phyloP scores from a whole-genome alignment of 2,113 vertebrate genomes.

The Pluvianellus socialis region DNA sequence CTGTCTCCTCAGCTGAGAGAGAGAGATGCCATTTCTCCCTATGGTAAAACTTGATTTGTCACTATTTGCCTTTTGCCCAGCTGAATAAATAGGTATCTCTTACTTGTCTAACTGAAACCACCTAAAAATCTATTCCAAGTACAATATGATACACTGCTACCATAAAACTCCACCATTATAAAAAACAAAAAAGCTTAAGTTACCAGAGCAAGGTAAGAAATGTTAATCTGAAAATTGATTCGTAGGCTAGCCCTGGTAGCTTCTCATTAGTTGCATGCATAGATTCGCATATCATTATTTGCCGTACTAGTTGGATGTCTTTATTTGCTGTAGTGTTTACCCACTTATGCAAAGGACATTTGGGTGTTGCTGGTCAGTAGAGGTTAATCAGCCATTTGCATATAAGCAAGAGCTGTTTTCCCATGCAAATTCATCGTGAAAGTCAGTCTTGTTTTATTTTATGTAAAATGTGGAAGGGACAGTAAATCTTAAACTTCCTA shows the following conservation, averaged over 20 bases:
- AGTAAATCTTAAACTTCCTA: background rate
- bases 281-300: background rate
- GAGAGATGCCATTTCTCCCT: background rate
- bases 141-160: background rate
- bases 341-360: background rate
- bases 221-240: background rate
- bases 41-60: background rate
- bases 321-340: background rate
- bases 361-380: background rate
- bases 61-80: background rate
- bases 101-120: background rate
- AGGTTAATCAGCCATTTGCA: background rate
- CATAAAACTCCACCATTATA: background rate
- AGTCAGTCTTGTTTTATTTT: background rate
- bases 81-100: background rate
- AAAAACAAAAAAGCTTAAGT: background rate
- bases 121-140: background rate
- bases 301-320: background rate
- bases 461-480: background rate
- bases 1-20: background rate
- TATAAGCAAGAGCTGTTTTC: background rate
- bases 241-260: background rate
- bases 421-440: background rate
- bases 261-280: background rate
- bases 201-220: background rate